Evolutionary conservation across 2,113 vertebrate genomes (phyloP), one percentile per base, ranked within the genome.

Genomic region (Calonectris borealis): DNA sequence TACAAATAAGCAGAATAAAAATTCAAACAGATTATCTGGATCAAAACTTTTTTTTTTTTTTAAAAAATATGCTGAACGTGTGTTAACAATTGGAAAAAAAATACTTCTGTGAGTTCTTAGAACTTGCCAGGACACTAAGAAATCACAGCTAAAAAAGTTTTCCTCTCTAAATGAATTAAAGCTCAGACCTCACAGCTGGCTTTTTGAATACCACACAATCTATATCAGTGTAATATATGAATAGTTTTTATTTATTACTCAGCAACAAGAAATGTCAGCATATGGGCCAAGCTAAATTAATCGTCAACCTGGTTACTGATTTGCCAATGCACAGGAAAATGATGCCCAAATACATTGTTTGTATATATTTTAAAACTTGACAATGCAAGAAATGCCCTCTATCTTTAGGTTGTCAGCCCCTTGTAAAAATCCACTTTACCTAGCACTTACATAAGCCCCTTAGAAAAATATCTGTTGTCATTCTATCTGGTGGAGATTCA

Each of bases 111-210:
- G 54, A 93, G 65, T 73, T 94, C 64, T 81, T 36, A 44, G 42
- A 93, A 2, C 2, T 93, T 96, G 66, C 62, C 90, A 94, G 89
- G 81, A 94, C 95, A 96, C 36, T 62, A 92, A 70, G 76, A 87
- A 92, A 90, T 22, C 55, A 79, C 38, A 75, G 38, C 26, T 90
- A 70, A 46, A 87, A 94, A 94, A 91, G 83, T 92, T 86, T 54
- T 44, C 38, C 24, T 94, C 44, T 83, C 48, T 12, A 93, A 95
- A 96, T 81, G n/a, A 95, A 70, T 89, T 83, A 62, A 76, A 70
- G 75, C 69, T 90, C 46, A 46, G 52, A 48, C 40, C 75, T 94
- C 58, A 65, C 18, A 38, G 92, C 2, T 78, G 75, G 38, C 11
- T 61, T 92, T 85, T 62, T 87, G 61, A 94, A 73, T 44, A 88